These are phyloP conservation scores for Cephus sareptanus DNA, from an alignment of 2,888 invertebrate species.

Conservation along the genomic window DNA sequence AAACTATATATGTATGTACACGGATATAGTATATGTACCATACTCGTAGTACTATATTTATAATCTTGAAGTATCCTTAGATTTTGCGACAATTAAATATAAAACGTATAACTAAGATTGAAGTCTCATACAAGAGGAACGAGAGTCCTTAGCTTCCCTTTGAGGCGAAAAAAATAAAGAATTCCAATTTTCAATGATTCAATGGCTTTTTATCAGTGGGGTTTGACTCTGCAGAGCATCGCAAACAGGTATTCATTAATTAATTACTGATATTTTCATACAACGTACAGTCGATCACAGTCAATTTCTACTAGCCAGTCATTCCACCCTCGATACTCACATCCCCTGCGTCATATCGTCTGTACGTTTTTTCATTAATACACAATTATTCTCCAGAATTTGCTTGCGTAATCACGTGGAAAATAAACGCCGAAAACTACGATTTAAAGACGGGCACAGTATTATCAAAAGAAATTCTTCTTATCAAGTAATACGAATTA, in stretches of 20 bases:
- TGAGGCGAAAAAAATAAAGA: background rate
- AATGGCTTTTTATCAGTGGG: background rate
- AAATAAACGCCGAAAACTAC: background rate
- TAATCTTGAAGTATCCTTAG: background rate
- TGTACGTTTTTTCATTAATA: background rate
- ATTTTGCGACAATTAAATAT: background rate
- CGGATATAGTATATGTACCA: background rate
- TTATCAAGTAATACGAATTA: too few relatives aligned
- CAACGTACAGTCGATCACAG: background rate
- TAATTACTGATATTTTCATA: background rate
- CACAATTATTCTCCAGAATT: background rate
- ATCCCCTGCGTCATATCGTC: background rate
- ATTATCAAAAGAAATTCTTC: background rate
- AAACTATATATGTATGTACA: background rate
- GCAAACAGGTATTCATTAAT: background rate
- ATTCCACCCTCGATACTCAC: background rate
- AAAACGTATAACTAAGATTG: background rate
- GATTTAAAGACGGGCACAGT: background rate
- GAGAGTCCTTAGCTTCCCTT: background rate
- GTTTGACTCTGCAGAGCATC: background rate
- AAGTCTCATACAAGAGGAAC: background rate
- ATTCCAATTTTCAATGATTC: background rate
- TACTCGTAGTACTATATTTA: constrained; percentile 7
- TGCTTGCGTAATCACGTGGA: background rate
- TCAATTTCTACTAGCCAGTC: background rate